Evolutionary conservation across 2,888 invertebrate species (phyloP).

Genomic region (Drosophila monieri): DNA sequence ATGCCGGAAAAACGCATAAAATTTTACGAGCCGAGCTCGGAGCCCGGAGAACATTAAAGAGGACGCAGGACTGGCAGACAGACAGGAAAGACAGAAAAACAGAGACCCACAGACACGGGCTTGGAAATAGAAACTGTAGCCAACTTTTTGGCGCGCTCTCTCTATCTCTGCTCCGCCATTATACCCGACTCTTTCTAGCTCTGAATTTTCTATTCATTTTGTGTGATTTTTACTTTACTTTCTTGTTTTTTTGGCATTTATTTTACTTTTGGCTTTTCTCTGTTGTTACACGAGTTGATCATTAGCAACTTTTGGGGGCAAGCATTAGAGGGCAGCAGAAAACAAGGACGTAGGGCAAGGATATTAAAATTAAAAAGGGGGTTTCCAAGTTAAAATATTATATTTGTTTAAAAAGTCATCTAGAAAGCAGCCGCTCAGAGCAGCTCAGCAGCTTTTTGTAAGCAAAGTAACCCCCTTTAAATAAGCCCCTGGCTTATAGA

Average conservation of each 20-base stretch:
- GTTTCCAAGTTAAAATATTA: no score
- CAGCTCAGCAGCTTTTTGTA: no score
- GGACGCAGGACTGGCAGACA: slow-evolving; percentile 35
- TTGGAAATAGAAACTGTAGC: slow-evolving; percentile 56
- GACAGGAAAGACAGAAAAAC: slow-evolving; percentile 33
- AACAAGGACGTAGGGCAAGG: slow-evolving; percentile 20
- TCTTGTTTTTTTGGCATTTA: slow-evolving; percentile 38
- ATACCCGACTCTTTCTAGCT: slow-evolving; percentile 13
- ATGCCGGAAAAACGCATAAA: slow-evolving; percentile 83
- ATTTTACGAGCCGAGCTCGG: slow-evolving; percentile 81
- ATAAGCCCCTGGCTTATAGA: slow-evolving; percentile 31
- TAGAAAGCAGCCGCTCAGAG: not conserved
- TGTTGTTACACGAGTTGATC: slow-evolving; percentile 69
- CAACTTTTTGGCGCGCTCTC: slow-evolving; percentile 69
- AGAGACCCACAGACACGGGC: slow-evolving; percentile 30
- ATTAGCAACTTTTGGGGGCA: slow-evolving; percentile 60
- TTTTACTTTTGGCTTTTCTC: slow-evolving; percentile 35
- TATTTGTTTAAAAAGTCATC: no score
- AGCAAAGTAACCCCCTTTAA: slow-evolving; percentile 2
- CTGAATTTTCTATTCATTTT: slow-evolving; percentile 33
- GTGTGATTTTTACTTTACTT: slow-evolving; percentile 28
- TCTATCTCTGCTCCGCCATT: slow-evolving; percentile 1
- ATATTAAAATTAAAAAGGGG: not conserved
- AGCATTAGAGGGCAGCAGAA: slow-evolving; percentile 14
- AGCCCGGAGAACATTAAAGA: slow-evolving; percentile 74